Conservation (phyloP, 2,888 invertebrate species). For the Phortica magna region DNA sequence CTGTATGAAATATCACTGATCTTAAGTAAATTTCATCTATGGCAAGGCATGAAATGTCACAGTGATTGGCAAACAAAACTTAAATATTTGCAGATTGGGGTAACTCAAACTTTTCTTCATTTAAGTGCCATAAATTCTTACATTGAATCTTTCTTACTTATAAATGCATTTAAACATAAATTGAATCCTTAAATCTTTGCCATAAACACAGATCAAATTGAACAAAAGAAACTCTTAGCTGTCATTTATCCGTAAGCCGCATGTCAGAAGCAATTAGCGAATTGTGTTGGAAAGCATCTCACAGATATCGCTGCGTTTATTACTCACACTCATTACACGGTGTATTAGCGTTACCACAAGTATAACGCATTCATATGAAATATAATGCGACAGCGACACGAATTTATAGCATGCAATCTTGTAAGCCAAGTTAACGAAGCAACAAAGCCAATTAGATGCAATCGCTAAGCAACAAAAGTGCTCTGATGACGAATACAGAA, state of each 20-base stretch:
- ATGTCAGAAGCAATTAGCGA: constrained; percentile 65
- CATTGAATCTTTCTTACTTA: no score
- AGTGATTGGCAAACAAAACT: no score
- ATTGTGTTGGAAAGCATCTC: constrained; percentile 24
- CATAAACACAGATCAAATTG: constrained; percentile 54
- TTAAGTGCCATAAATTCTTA: no score
- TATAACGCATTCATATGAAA: constrained; percentile 52
- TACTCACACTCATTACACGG: constrained; percentile 47
- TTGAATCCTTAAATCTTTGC: background rate
- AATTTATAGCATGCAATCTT: constrained; percentile 53
- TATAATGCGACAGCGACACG: constrained; percentile 23
- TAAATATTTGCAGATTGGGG: no score
- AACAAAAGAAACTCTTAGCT: constrained; percentile 56
- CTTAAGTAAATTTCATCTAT: no score
- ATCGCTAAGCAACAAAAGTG: constrained; percentile 56
- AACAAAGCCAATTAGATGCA: constrained; percentile 70
- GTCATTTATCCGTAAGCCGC: constrained; percentile 62
- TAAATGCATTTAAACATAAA: no score
- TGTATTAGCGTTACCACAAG: constrained; percentile 50
- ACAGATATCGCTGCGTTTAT: background rate
- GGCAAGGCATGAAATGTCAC: no score
- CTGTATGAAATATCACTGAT: no score
- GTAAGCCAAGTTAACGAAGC: constrained; percentile 67
- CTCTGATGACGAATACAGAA: background rate
- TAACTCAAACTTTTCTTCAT: no score